These are phyloP conservation scores for Trichacis sp. DNA, from an alignment of 2,888 invertebrate species.

Conservation along the genomic window DNA sequence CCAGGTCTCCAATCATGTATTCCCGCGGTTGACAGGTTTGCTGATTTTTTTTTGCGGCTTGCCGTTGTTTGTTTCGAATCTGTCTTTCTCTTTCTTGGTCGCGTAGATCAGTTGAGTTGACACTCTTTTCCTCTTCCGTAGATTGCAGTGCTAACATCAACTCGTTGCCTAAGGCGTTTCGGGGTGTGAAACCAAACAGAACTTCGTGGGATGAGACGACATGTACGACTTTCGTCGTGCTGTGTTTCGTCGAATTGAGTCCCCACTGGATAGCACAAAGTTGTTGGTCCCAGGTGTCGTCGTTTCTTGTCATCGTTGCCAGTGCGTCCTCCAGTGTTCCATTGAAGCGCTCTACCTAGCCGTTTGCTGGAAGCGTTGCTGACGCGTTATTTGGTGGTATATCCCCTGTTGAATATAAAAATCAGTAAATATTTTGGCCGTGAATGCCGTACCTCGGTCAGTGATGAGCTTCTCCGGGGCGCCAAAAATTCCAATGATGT, in stretches of 20 bases:
- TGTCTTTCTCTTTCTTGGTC: neutral
- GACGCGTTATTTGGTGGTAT: neutral
- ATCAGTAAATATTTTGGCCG: neutral
- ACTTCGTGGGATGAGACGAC: conserved; percentile 12
- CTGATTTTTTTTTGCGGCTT: neutral
- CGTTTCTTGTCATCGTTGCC: conserved; percentile 2
- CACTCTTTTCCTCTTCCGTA: neutral
- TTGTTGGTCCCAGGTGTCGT: conserved; percentile 8
- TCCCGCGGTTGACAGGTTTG: neutral
- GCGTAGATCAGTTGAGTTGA: neutral
- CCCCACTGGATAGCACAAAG: conserved; percentile 11
- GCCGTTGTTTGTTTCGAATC: neutral
- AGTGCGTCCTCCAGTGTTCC: neutral
- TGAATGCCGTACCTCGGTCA: neutral
- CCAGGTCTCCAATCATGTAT: conserved; percentile 4
- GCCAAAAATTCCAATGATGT: neutral
- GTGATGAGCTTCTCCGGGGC: neutral
- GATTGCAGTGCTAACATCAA: neutral
- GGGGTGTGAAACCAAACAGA: conserved; percentile 4
- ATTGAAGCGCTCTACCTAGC: conserved; percentile 1
- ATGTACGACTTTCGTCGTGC: neutral
- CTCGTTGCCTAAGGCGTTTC: conserved; percentile 3
- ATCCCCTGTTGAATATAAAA: neutral
- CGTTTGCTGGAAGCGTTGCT: neutral
- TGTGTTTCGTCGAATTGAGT: neutral